Percentiles rank a stretch among this genome's conserved stretches.
Evolutionary conservation across 2,797 vertebrate species (phyloP).

Genomic region (Mormyrus hasselquistii): DNA sequence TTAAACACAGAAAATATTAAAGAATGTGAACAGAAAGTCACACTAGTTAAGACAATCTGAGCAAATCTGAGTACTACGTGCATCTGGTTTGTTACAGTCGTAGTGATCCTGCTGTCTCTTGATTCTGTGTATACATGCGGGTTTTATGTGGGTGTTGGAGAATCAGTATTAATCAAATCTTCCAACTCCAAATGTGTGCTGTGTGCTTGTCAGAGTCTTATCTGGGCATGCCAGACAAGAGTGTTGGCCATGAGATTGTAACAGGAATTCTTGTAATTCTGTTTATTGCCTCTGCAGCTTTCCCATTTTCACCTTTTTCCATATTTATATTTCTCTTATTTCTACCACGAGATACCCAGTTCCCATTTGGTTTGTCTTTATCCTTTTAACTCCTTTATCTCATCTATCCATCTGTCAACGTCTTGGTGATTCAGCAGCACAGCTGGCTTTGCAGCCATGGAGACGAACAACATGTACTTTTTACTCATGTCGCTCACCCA

Average conservation of each 20-base stretch:
- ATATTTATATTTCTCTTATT: not conserved
- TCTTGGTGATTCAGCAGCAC: constrained; percentile 39
- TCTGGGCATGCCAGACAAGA: not conserved
- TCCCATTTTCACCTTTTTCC: not conserved
- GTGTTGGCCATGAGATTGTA: not conserved
- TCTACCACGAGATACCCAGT: constrained; percentile 11
- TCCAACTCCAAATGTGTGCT: not conserved
- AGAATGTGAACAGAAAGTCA: not conserved
- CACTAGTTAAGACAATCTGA: not conserved
- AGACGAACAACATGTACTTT: constrained; percentile 26
- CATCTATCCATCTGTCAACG: constrained; percentile 58
- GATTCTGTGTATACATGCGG: not conserved
- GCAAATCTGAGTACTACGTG: not conserved
- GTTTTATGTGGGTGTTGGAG: not conserved
- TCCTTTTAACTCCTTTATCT: constrained; percentile 29
- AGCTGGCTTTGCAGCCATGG: constrained; percentile 41
- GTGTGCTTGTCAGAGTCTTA: not conserved
- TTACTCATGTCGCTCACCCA: constrained; percentile 25
- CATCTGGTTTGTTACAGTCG: not conserved
- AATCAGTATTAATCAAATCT: not conserved
- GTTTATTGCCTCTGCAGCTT: not conserved
- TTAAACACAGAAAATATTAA: not conserved
- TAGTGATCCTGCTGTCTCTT: not conserved
- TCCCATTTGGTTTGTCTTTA: constrained; percentile 17
- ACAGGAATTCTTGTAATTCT: not conserved